Evolutionary conservation across 2,888 invertebrate genomes (phyloP).

Genomic region (Congeria kusceri): DNA sequence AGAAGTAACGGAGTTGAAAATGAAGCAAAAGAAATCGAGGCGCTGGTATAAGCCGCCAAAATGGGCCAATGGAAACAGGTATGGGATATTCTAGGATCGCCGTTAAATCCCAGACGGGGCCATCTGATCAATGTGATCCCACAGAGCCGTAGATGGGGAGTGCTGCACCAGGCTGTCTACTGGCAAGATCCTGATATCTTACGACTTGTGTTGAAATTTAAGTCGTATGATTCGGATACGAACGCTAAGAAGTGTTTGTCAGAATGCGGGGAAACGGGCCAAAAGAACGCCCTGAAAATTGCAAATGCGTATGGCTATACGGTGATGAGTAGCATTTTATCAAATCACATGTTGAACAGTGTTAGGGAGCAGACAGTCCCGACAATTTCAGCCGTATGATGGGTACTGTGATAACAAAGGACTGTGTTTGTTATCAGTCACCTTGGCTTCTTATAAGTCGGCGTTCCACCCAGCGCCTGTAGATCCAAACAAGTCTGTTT

Average conservation of each 20-base stretch:
- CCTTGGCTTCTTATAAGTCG: constrained; percentile 60
- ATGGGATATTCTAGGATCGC: constrained; percentile 50
- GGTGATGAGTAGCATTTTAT: constrained; percentile 26
- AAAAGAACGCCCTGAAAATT: constrained; percentile 52
- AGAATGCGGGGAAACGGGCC: constrained; percentile 44
- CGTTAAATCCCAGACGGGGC: constrained; percentile 38
- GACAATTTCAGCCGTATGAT: constrained; percentile 23
- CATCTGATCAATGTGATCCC: constrained; percentile 61
- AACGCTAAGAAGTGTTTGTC: constrained; percentile 57
- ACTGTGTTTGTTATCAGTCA: constrained; percentile 46
- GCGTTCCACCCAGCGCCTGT: constrained; percentile 56
- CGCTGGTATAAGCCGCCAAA: constrained; percentile 53
- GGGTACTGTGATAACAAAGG: constrained; percentile 26
- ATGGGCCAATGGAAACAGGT: constrained; percentile 52
- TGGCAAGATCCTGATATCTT: constrained; percentile 48
- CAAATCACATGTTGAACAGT: constrained; percentile 1
- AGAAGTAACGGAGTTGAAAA: constrained; percentile 40
- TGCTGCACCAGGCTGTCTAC: constrained; percentile 64
- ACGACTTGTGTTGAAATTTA: constrained; percentile 35
- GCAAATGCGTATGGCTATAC: constrained; percentile 52
- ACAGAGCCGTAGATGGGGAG: constrained; percentile 63
- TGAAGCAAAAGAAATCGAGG: constrained; percentile 32
- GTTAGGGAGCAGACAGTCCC: constrained; percentile 16
- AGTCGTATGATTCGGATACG: constrained; percentile 46
- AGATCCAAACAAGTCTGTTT: constrained; percentile 43